Evolutionary conservation across 2,888 invertebrate genomes (phyloP).

Genomic region (Drosophila infuscata): DNA sequence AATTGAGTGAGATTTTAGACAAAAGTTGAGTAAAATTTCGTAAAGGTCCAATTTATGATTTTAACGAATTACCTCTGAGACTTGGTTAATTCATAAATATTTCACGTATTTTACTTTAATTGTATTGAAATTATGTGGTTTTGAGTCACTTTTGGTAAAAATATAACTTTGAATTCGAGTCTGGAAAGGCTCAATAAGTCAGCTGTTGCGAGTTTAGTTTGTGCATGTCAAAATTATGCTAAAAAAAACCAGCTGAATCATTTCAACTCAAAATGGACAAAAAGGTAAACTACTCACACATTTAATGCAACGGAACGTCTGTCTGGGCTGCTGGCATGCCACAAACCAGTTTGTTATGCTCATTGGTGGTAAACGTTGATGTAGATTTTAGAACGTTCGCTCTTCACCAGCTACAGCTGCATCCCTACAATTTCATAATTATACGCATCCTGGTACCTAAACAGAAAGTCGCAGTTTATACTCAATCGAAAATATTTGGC

Average conservation of each 20-base stretch:
- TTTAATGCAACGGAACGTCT: conserved; percentile 45
- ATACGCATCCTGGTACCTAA: background rate
- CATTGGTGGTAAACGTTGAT: conserved; percentile 8
- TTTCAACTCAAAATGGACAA: conserved; percentile 17
- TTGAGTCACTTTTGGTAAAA: background rate
- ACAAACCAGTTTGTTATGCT: conserved; percentile 47
- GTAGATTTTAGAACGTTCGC: conserved; percentile 12
- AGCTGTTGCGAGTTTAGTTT: conserved; percentile 31
- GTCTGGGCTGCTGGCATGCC: conserved; percentile 29
- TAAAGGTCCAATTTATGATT: background rate
- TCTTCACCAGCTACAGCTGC: background rate
- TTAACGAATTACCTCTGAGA: background rate
- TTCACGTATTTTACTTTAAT: background rate
- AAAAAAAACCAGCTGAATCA: conserved; percentile 27
- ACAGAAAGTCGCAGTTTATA: conserved; percentile 23
- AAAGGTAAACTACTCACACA: conserved; percentile 25
- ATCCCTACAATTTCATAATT: conserved; percentile 1
- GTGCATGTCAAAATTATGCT: background rate
- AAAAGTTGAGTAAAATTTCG: conserved; percentile 7
- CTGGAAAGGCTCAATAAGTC: conserved; percentile 1
- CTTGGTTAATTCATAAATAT: background rate
- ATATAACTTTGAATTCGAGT: background rate
- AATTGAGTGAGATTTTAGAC: conserved; percentile 28
- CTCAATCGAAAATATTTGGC: conserved; percentile 27
- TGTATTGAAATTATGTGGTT: background rate